Percentiles rank a stretch among this genome's conserved stretches.
phyloP scores from a whole-genome alignment of 2,113 vertebrate species.

The Suricata suricatta region DNA sequence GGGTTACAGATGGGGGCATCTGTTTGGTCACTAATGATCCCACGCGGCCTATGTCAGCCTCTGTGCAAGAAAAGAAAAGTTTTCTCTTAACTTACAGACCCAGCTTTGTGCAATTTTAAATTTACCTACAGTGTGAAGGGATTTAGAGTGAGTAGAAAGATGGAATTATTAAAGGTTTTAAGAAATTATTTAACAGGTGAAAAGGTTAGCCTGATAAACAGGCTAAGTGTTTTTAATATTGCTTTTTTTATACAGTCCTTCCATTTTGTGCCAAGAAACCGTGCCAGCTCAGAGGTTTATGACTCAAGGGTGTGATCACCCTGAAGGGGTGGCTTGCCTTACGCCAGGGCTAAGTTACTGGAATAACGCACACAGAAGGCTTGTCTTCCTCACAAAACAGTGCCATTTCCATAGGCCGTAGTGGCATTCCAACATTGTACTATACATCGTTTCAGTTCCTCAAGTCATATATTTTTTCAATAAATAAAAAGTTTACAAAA shows the following conservation, averaged over 20 bases:
- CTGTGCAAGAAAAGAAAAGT: neutral
- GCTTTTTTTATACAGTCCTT: neutral
- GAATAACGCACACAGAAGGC: constrained; percentile 20
- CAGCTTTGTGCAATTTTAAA: neutral
- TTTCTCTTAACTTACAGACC: constrained; percentile 42
- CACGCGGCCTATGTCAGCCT: neutral
- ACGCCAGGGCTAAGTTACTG: neutral
- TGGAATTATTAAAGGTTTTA: neutral
- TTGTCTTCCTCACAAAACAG: neutral
- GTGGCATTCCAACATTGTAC: neutral
- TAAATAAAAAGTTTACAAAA: neutral
- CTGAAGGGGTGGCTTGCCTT: neutral
- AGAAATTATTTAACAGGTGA: constrained; percentile 27
- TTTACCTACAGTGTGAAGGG: neutral
- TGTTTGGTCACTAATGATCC: constrained; percentile 72
- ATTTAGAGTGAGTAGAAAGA: neutral
- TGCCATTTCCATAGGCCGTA: neutral
- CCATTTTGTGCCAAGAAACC: neutral
- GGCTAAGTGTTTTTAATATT: neutral
- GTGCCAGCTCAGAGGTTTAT: neutral
- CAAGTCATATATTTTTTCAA: neutral
- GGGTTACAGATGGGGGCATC: constrained; percentile 65
- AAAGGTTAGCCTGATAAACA: neutral
- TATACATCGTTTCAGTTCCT: neutral
- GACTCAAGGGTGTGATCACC: neutral